A percentile compares a stretch with the other conserved stretches of the same genome.
Evolutionary conservation across 2,797 vertebrate genomes (phyloP).

Genomic region (Botia almorhae): DNA sequence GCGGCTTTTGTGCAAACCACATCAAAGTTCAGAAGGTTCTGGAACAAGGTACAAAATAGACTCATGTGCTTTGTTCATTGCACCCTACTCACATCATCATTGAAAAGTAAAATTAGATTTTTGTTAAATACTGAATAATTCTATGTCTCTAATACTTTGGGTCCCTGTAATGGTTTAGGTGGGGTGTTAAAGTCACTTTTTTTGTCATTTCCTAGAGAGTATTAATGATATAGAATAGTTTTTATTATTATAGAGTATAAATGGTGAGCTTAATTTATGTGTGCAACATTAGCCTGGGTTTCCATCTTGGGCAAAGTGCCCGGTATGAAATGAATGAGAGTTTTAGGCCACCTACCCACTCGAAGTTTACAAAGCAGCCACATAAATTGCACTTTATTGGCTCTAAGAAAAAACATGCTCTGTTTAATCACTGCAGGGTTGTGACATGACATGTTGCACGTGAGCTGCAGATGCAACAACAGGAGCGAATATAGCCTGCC

Average conservation of each 20-base stretch:
- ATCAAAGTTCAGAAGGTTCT: conserved; percentile 98
- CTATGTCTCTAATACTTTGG: no score
- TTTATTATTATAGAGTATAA: conserved; percentile 58
- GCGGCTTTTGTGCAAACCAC: conserved; percentile 97
- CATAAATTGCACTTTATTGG: conserved; percentile 69
- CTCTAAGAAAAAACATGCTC: neutral
- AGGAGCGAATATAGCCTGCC: conserved; percentile 55
- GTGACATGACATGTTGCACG: neutral
- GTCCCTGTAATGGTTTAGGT: no score
- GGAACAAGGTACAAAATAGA: conserved; percentile 85
- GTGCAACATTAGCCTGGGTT: conserved; percentile 60
- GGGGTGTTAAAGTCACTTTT: neutral
- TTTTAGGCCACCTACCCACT: conserved; percentile 53
- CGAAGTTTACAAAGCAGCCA: conserved; percentile 64
- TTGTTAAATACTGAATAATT: conserved; percentile 20
- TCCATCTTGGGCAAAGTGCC: conserved; percentile 69
- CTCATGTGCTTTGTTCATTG: conserved; percentile 52
- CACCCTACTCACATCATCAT: conserved; percentile 63
- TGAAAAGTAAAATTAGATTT: conserved; percentile 34
- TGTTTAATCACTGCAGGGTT: neutral
- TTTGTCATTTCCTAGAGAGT: conserved; percentile 20
- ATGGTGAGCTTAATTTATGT: conserved; percentile 70
- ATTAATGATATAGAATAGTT: conserved; percentile 48
- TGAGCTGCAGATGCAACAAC: conserved; percentile 1
- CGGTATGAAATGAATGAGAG: conserved; percentile 58